Evolutionary conservation across 1,140 invertebrate genomes (phyloP), one percentile per base, ranked within the genome.

Genomic region (Temnothorax curvispinosus): DNA sequence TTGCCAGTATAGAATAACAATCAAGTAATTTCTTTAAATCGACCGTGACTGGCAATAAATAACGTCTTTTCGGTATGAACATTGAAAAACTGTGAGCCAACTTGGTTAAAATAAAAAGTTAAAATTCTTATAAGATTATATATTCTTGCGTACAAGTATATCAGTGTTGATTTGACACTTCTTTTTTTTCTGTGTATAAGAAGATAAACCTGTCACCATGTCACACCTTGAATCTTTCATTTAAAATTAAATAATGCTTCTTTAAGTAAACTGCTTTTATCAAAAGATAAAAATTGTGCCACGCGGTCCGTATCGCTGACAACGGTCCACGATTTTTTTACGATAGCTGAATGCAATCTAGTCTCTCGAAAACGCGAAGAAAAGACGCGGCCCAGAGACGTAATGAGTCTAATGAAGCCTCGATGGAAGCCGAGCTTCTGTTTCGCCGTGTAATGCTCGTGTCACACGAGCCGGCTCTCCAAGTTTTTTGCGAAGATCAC

Each of bases 371-470:
- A 80, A 80, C 3, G 47, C 56, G 71, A 52, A 44, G 52, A 21
- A 44, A 47, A 35, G 54, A 54, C 38, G 64, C 5, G 27, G 8
- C 0, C 44, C 15, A 13, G 21, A 8, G 27, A 76, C 13, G 44
- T 50, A 67, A 85, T 32, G 13, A 67, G 50, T 69, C 13, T 67
- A 65, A 67, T 58, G 38, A 65, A 65, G 41, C 50, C 15, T 35
- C 15, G 41, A 3, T 9, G 32, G 44, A 54, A 71, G 47, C 38
- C 38, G 56, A 54, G 38, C 72, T 72, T 85, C 41, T 41, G 77
- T 87, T 87, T 90, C 56, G 77, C 72, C 72, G 77, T 81, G 87
- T 90, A 88, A 90, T 56, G 87, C 72, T 90, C 87, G 84, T 90
- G 88, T 90, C 78, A 78, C 88, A 85, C 74, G 84, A 89, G 60